Conservation (phyloP, 2,888 invertebrate species). For the Platypus cylindrus region DNA sequence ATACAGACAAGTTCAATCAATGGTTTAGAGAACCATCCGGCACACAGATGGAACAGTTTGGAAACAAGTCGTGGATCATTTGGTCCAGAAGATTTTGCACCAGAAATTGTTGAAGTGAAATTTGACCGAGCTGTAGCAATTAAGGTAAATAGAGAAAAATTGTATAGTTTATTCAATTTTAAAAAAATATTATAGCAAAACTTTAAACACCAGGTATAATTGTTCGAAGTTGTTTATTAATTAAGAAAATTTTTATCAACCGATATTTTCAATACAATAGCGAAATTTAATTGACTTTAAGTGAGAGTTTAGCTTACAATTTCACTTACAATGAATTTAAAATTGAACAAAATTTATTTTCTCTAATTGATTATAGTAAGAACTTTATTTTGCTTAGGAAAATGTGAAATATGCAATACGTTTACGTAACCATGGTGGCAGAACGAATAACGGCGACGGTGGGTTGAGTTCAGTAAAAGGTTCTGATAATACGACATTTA, state of each 20-base stretch:
- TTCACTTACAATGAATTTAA: too few species aligned
- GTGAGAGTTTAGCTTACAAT: too few species aligned
- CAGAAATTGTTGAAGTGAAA: constrained; percentile 81
- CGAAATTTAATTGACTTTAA: too few species aligned
- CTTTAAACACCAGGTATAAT: too few species aligned
- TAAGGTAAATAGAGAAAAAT: constrained; percentile 44
- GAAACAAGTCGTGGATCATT: constrained; percentile 75
- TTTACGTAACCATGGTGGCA: constrained; percentile 77
- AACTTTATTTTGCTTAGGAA: constrained; percentile 43
- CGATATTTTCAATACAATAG: too few species aligned
- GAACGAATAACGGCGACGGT: constrained; percentile 90
- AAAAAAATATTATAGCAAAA: background rate
- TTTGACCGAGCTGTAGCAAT: constrained; percentile 79
- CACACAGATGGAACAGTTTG: constrained; percentile 78
- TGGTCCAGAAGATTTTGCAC: constrained; percentile 71
- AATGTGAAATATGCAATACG: constrained; percentile 80
- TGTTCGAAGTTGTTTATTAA: too few species aligned
- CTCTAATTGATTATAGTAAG: too few species aligned
- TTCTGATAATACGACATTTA: constrained; percentile 83
- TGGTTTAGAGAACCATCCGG: constrained; percentile 40
- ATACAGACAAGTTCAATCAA: constrained; percentile 38
- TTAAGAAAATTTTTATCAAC: too few species aligned
- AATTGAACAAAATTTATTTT: too few species aligned
- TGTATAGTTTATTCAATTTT: background rate
- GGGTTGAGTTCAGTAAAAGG: constrained; percentile 81